These are phyloP conservation scores for Anagyrus pseudococci DNA, from an alignment of 2,888 invertebrate genomes.

Conservation along the genomic window DNA sequence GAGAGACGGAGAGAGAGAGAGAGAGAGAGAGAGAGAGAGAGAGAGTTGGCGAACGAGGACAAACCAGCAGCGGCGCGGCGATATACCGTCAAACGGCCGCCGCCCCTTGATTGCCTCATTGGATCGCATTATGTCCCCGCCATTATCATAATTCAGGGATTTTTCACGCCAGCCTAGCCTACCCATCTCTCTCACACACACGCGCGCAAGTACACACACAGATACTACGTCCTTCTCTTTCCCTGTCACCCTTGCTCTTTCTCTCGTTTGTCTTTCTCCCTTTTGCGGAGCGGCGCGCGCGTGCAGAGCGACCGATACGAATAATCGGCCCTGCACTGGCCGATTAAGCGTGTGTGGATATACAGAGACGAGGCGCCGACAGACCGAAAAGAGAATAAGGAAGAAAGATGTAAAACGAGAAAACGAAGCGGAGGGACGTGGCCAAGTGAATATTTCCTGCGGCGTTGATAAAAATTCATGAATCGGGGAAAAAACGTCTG, in stretches of 20 bases:
- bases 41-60: neutral
- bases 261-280: slow-evolving; percentile 6
- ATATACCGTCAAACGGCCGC: slow-evolving; percentile 42
- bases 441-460: neutral
- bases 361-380: slow-evolving; percentile 4
- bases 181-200: neutral
- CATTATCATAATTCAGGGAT: slow-evolving; percentile 62
- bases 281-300: neutral
- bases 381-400: slow-evolving; percentile 4
- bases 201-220: too few relatives aligned
- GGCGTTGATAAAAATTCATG: neutral
- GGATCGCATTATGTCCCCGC: slow-evolving; percentile 60
- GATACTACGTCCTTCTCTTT: too few relatives aligned
- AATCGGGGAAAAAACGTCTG: neutral
- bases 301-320: too few relatives aligned
- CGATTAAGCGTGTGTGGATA: neutral
- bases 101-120: slow-evolving; percentile 61
- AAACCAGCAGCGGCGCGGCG: slow-evolving; percentile 3
- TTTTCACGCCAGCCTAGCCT: slow-evolving; percentile 48
- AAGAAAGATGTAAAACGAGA: neutral
- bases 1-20: too few relatives aligned
- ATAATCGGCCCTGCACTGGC: too few relatives aligned
- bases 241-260: neutral
- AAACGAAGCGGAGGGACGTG: neutral
- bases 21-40: too few relatives aligned